Evolutionary conservation across 1,140 invertebrate genomes (phyloP).

Genomic region (Sarcophaga peregrina): DNA sequence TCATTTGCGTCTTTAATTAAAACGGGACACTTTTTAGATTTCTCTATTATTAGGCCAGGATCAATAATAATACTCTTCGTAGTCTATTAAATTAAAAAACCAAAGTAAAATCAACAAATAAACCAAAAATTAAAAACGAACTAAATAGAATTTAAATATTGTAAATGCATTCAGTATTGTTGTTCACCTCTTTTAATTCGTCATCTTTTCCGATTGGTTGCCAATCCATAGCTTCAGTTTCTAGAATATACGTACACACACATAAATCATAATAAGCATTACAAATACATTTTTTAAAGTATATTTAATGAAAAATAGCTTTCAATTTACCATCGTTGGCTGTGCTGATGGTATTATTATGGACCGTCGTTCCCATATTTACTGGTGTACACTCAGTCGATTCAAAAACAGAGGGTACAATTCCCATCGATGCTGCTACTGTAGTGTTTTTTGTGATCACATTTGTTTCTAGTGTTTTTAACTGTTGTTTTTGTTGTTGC

Average conservation of each 20-base stretch:
- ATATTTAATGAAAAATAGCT: too few species aligned
- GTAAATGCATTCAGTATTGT: neutral
- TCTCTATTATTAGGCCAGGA: neutral
- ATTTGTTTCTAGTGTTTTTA: neutral
- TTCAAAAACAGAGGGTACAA: neutral
- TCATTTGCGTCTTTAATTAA: neutral
- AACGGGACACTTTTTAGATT: neutral
- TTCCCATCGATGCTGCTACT: neutral
- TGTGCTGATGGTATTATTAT: neutral
- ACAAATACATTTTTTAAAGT: too few species aligned
- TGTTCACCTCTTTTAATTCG: neutral
- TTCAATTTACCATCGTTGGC: conserved; percentile 5
- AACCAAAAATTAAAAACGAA: too few species aligned
- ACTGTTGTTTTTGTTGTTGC: neutral
- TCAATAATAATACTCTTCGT: too few species aligned
- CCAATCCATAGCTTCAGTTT: conserved; percentile 53
- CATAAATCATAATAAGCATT: too few species aligned
- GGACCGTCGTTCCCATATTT: too few species aligned
- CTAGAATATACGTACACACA: conserved; percentile 1
- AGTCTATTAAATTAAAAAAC: too few species aligned
- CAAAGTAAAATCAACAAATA: too few species aligned
- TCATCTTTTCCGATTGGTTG: conserved; percentile 45
- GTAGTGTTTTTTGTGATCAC: neutral
- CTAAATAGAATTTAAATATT: too few species aligned
- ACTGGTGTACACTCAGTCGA: too few species aligned